phyloP scores from a whole-genome alignment of 2,888 invertebrate genomes.

The Drosophila villosipedis region DNA sequence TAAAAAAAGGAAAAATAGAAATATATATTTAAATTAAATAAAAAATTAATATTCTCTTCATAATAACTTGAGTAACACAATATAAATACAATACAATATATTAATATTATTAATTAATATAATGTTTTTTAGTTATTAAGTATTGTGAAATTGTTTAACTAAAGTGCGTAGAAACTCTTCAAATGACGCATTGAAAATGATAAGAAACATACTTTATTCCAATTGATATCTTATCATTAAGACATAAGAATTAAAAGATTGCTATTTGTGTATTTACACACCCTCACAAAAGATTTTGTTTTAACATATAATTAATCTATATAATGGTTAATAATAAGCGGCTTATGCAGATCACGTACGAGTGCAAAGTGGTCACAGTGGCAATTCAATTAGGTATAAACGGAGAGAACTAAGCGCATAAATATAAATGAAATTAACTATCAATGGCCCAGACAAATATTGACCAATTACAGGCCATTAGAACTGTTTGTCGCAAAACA shows the following conservation, averaged over 20 bases:
- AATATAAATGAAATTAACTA: slow-evolving; percentile 70
- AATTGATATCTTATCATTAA: slow-evolving; percentile 5
- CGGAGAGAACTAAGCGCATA: slow-evolving; percentile 40
- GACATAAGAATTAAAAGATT: neutral
- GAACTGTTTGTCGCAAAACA: slow-evolving; percentile 64
- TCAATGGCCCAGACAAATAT: slow-evolving; percentile 63
- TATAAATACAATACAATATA: neutral
- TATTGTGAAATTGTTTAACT: slow-evolving; percentile 3
- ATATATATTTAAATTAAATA: neutral
- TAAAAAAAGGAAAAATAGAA: neutral
- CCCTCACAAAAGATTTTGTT: neutral
- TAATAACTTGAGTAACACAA: no score
- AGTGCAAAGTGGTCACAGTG: slow-evolving; percentile 26
- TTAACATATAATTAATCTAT: slow-evolving; percentile 26
- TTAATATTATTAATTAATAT: neutral
- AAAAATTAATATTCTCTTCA: neutral
- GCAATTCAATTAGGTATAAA: slow-evolving; percentile 47
- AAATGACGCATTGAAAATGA: slow-evolving; percentile 9
- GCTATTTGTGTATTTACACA: neutral
- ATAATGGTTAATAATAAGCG: slow-evolving; percentile 12
- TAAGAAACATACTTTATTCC: neutral
- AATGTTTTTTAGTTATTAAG: neutral
- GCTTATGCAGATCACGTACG: slow-evolving; percentile 13
- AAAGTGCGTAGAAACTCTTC: neutral
- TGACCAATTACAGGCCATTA: slow-evolving; percentile 74